These are phyloP conservation scores for Uropsilus gracilis DNA, from an alignment of 2,113 vertebrate genomes.

Conservation along the genomic window DNA sequence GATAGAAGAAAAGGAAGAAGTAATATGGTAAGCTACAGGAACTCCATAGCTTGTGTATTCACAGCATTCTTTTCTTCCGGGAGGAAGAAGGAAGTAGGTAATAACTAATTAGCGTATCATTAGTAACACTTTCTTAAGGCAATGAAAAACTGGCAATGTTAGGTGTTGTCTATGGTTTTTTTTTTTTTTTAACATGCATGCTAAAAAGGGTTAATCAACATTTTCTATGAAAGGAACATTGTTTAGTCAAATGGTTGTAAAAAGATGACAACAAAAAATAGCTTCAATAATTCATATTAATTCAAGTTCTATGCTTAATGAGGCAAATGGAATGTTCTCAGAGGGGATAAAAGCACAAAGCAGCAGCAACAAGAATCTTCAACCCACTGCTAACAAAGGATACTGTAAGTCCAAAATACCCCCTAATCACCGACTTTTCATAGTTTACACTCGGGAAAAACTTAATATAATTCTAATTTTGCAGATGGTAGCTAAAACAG, in stretches of 20 bases:
- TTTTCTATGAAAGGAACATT: conserved; percentile 50
- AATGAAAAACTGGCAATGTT: background rate
- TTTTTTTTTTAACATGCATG: conserved; percentile 28
- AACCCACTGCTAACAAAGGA: conserved; percentile 63
- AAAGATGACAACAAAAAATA: conserved; percentile 72
- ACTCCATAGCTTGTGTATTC: background rate
- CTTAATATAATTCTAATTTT: conserved; percentile 61
- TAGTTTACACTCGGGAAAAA: background rate
- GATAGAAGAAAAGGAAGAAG: background rate
- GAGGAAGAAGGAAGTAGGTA: background rate
- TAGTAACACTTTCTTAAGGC: background rate
- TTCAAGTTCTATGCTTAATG: conserved; percentile 75
- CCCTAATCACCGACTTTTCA: conserved; percentile 65
- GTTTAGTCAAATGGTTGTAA: conserved; percentile 63
- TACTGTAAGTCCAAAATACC: conserved; percentile 20
- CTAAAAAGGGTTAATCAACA: conserved; percentile 65
- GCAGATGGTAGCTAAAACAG: conserved; percentile 66
- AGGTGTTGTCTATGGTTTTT: too few relatives aligned
- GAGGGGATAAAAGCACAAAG: conserved; percentile 56
- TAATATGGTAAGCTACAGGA: background rate
- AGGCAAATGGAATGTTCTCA: conserved; percentile 73
- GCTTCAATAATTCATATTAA: conserved; percentile 80
- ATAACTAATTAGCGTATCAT: background rate
- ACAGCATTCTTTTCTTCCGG: background rate
- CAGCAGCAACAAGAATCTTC: conserved; percentile 46